A percentile compares a stretch with the other conserved stretches of the same genome.
Conservation (phyloP, 2,888 invertebrate genomes). For the Oxyscelio sp. region DNA sequence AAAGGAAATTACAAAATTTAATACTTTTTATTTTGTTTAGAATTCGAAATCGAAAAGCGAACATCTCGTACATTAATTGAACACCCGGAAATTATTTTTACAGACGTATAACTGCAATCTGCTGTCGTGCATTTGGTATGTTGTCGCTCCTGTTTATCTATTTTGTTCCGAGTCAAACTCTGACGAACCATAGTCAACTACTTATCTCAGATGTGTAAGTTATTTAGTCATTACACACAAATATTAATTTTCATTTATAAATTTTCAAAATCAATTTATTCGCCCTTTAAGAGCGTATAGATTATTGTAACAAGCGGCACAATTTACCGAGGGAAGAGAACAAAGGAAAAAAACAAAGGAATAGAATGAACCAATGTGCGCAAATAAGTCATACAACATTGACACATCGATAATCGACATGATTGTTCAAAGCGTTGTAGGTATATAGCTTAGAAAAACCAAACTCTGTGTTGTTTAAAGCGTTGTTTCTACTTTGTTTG, state of each 20-base stretch:
- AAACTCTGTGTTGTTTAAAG: slow-evolving; percentile 34
- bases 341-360: too few relatives aligned
- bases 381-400: slow-evolving; percentile 50
- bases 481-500: too few relatives aligned
- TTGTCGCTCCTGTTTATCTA: not conserved
- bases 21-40: too few relatives aligned
- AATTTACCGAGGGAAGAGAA: not conserved
- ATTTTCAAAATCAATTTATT: too few relatives aligned
- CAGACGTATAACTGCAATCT: too few relatives aligned
- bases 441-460: slow-evolving; percentile 32
- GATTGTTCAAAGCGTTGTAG: slow-evolving; percentile 47
- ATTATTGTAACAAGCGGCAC: not conserved
- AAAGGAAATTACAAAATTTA: too few relatives aligned
- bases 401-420: slow-evolving; percentile 38
- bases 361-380: slow-evolving; percentile 47
- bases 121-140: too few relatives aligned
- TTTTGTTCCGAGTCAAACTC: not conserved
- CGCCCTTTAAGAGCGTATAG: not conserved
- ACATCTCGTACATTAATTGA: too few relatives aligned
- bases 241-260: not conserved
- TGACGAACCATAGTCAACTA: not conserved
- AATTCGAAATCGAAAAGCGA: too few relatives aligned
- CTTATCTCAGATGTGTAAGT: not conserved
- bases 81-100: too few relatives aligned
- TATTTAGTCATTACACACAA: not conserved